These are phyloP conservation scores for Metallyticus violacea DNA, from an alignment of 2,888 invertebrate genomes.

Conservation along the genomic window DNA sequence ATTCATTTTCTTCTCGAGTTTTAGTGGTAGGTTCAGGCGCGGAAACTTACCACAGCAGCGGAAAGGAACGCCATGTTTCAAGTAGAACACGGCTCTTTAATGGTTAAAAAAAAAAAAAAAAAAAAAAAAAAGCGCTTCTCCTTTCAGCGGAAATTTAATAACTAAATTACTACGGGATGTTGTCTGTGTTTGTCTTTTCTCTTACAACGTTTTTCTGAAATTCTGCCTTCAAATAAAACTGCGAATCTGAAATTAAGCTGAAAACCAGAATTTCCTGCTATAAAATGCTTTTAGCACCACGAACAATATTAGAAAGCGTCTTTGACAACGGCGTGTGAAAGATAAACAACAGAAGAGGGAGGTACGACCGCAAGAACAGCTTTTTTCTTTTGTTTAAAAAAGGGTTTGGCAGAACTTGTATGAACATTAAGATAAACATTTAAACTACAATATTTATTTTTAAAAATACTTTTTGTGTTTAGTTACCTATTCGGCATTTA, in stretches of 20 bases:
- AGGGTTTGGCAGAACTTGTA: no score
- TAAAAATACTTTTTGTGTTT: no score
- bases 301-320: no score
- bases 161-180: neutral
- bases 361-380: no score
- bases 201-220: no score
- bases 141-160: neutral
- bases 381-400: no score
- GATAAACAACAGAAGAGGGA: no score
- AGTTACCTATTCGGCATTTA: no score
- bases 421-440: no score
- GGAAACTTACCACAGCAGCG: neutral
- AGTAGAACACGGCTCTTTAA: neutral
- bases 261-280: neutral
- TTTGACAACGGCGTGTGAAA: no score
- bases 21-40: neutral
- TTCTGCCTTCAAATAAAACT: neutral
- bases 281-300: neutral
- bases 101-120: no score
- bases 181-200: neutral
- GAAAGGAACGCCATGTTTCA: neutral
- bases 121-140: neutral
- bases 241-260: neutral
- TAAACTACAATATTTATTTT: no score
- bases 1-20: neutral